Evolutionary conservation across 1,140 invertebrate species (phyloP), one percentile per base, ranked within the genome.

Genomic region (Dreissena rostriformis): DNA sequence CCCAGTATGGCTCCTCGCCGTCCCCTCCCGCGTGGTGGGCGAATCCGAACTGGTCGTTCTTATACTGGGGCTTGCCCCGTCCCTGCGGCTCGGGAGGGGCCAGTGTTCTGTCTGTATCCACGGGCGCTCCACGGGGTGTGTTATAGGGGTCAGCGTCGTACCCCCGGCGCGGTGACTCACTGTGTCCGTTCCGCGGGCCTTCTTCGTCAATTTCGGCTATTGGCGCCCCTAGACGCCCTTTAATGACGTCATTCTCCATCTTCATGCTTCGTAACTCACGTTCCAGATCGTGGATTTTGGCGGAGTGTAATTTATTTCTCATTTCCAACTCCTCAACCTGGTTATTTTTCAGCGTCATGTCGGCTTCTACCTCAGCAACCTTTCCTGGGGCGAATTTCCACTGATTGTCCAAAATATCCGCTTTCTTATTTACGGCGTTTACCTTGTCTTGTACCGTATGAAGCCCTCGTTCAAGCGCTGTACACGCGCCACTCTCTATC

Each of bases 211-310:
- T n/a, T n/a, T 15, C 12, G 4, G 28, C 26, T 24, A 15, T 49
- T 0, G 17, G 17, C 17, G 57, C 17, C 57, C 57, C 57, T 4
- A 24, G 39, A 4, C 66, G 71, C 22, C 72, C 80, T 28, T 57
- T 74, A 14, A 82, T 75, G 26, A 14, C 19, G 49, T 74, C 22
- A 53, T 67, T 74, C 49, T 82, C 80, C 29, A 75, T 19, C 51
- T 52, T 52, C 2, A 82, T 72, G 39, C 75, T 66, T 26, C 63
- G 74, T 0, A 82, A 22, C 39, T 74, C 80, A 0, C 72, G 19
- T 29, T 82, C 80, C 68, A 82, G 57, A 1, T 53, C 80, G 53
- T 82, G 80, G 55, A 82, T 82, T 68, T 75, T 67, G 6, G 71
- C 72, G 14, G 80, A 82, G 39, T 82, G 72, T 1, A 55, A 19